phyloP scores from a whole-genome alignment of 1,140 invertebrate genomes.

The Melitaea cinxia region DNA sequence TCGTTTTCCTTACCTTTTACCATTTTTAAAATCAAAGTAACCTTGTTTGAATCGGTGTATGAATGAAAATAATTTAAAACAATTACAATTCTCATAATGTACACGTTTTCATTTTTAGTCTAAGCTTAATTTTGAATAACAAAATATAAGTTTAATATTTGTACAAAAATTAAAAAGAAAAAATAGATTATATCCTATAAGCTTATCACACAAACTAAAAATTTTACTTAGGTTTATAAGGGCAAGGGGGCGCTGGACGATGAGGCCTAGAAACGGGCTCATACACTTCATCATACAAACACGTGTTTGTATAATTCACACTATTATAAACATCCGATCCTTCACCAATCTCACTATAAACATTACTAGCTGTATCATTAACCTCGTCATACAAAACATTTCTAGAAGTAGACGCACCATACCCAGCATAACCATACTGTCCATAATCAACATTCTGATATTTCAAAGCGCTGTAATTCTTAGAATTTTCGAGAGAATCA shows the following conservation, averaged over 20 bases:
- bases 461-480: constrained; percentile 70
- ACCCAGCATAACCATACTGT: constrained; percentile 41
- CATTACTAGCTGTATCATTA: constrained; percentile 59
- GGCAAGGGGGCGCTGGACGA: constrained; percentile 72
- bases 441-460: constrained; percentile 67
- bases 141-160: no score
- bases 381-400: constrained; percentile 55
- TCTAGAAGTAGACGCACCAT: constrained; percentile 49
- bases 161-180: no score
- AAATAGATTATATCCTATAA: no score
- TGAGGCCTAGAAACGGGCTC: constrained; percentile 62
- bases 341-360: constrained; percentile 70
- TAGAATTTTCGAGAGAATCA: constrained; percentile 66
- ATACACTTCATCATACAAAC: constrained; percentile 71
- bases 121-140: no score
- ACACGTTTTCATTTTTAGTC: no score
- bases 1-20: neutral
- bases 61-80: no score
- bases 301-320: constrained; percentile 40
- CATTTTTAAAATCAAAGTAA: neutral
- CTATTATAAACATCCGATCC: constrained; percentile 17
- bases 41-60: neutral
- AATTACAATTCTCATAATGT: no score
- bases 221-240: constrained; percentile 44
- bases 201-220: no score